phyloP scores from a whole-genome alignment of 2,888 invertebrate genomes.

The Cylindroiulus punctatus region DNA sequence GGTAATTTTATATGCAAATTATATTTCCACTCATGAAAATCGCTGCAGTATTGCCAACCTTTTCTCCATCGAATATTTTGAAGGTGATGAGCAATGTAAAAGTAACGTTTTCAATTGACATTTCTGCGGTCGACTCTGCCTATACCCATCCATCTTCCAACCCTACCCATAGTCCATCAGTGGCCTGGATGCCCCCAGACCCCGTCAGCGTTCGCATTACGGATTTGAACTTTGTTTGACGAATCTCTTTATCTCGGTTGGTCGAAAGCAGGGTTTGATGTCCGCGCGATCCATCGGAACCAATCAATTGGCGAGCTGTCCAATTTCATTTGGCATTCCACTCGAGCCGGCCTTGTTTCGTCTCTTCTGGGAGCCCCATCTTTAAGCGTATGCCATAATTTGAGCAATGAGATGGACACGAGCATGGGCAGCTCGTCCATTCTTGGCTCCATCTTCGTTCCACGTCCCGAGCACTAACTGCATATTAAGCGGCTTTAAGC shows the following conservation, averaged over 20 bases:
- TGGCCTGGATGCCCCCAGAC: no score
- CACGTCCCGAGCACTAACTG: constrained; percentile 27
- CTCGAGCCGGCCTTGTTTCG: not conserved
- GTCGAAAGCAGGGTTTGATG: not conserved
- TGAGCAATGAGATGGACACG: not conserved
- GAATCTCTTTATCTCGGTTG: not conserved
- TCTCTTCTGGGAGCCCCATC: constrained; percentile 9
- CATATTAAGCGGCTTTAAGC: constrained; percentile 42
- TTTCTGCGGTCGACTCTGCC: no score
- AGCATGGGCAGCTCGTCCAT: not conserved
- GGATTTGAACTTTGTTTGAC: not conserved
- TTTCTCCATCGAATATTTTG: not conserved
- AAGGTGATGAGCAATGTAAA: no score
- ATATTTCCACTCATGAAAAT: not conserved
- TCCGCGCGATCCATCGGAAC: not conserved
- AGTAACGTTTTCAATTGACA: no score
- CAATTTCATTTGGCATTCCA: not conserved
- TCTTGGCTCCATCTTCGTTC: constrained; percentile 5
- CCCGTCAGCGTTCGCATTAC: not conserved
- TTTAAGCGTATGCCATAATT: constrained; percentile 40
- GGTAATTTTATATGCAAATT: not conserved
- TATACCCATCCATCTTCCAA: not conserved
- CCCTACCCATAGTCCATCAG: not conserved
- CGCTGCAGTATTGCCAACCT: not conserved
- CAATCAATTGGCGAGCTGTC: constrained; percentile 37